Evolutionary conservation across 2,888 invertebrate species (phyloP).

Genomic region (Phaonia tiefii): DNA sequence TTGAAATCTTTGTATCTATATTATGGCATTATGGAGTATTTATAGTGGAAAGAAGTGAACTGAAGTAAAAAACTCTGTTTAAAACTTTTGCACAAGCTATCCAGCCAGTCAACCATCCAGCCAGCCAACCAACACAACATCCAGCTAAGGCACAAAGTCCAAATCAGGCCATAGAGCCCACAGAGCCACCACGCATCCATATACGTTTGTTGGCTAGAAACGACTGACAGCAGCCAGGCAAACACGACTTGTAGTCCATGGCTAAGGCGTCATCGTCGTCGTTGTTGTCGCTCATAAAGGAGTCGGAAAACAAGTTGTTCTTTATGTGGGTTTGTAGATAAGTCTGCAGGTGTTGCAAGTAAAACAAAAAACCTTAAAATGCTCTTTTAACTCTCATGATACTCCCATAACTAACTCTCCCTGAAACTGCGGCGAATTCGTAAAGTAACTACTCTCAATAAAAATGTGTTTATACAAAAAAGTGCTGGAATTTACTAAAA

Average conservation of each 20-base stretch:
- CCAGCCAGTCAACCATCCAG: slow-evolving; percentile 26
- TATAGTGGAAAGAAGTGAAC: slow-evolving; percentile 21
- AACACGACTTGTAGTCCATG: not conserved
- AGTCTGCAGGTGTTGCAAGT: slow-evolving; percentile 56
- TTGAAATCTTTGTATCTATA: slow-evolving; percentile 57
- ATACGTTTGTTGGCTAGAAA: slow-evolving; percentile 12
- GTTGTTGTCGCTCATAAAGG: not conserved
- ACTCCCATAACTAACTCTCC: not conserved
- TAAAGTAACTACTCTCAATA: not conserved
- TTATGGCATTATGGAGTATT: slow-evolving; percentile 35
- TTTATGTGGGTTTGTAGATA: slow-evolving; percentile 56
- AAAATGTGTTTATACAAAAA: not conserved
- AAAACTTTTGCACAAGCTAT: slow-evolving; percentile 28
- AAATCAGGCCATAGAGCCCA: slow-evolving; percentile 5
- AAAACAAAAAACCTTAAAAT: not conserved
- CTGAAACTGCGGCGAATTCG: slow-evolving; percentile 14
- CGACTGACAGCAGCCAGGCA: slow-evolving; percentile 37
- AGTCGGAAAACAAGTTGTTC: slow-evolving; percentile 22
- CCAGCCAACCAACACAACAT: slow-evolving; percentile 25
- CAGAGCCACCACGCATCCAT: slow-evolving; percentile 41
- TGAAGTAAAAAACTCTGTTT: slow-evolving; percentile 48
- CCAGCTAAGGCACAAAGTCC: slow-evolving; percentile 36
- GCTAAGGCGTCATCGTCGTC: not conserved
- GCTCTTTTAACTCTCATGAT: not conserved
- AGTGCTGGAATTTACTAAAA: slow-evolving; percentile 3